Base-by-base conservation (phyloP, 2,888 invertebrate genomes). In the Baronia brevicornis region DNA sequence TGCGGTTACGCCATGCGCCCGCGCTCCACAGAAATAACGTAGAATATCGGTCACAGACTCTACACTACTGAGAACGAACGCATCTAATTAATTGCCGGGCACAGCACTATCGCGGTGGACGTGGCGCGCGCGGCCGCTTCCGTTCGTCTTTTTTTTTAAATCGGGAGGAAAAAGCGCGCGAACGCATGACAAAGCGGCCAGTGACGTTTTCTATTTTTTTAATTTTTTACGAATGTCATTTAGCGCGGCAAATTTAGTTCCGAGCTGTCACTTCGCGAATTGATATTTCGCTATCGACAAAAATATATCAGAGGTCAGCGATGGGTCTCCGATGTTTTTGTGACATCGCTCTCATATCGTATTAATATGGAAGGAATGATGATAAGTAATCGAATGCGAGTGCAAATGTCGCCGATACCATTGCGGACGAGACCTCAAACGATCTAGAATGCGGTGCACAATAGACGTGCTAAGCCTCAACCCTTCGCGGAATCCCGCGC, bases 21-120 rank as follows among this genome's bases (percentile, higher is more conserved):
- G 48, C 55, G 60, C 57, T 51, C 54, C 71, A 72, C 82, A 73
- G 79, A 80, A 82, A 82, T 84, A 82, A 78, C 79, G 73, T 65
- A 51, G 73, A 78, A 84, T 82, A 82, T 84, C 84, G 84, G 84
- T 80, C 84, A 84, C 61, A 59, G 73, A 71, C 71, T 65, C 72
- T 51, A 71, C 71, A 65, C 72, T 51, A 60, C 46, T 58, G 59
- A 52, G 66, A 67, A 63, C 61, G 74, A 71, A 66, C 69, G 69
- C 69, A 64, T 67, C 62, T 61, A 63, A 71, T 79, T 80, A 79
- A 82, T 80, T 78, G 67, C 61, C 57, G 51, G 50, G 44, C 46
- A 45, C 55, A 64, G 51, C 60, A 62, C 55, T 79, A 77, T 66
- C 73, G 72, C 56, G 51, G 59, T 55, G 75, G 63, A 58, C 69